Evolutionary conservation across 2,888 invertebrate genomes (phyloP).

Genomic region (Drosophila cracens): DNA sequence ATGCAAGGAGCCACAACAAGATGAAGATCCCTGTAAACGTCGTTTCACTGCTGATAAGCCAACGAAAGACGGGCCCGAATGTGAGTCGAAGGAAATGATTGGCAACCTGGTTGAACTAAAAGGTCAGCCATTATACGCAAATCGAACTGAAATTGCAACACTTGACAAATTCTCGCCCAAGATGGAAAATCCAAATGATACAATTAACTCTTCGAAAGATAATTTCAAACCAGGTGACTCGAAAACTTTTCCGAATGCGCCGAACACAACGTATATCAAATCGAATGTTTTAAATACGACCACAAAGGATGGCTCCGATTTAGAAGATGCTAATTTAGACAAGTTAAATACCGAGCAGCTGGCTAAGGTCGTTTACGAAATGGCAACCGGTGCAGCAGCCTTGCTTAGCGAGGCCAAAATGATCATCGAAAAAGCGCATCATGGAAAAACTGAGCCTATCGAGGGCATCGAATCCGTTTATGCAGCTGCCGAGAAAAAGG

Average conservation of each 20-base stretch:
- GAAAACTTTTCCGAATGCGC: neutral
- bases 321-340: neutral
- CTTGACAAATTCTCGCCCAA: neutral
- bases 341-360: slow-evolving; percentile 5
- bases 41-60: neutral
- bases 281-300: neutral
- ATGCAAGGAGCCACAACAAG: neutral
- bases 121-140: neutral
- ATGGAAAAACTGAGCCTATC: neutral
- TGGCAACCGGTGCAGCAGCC: slow-evolving; percentile 49
- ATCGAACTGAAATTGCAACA: neutral
- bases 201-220: neutral
- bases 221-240: neutral
- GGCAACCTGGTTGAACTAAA: neutral
- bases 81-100: neutral
- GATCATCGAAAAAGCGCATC: slow-evolving; percentile 22
- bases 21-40: neutral
- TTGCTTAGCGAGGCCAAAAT: slow-evolving; percentile 49
- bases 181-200: neutral
- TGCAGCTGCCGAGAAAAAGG: slow-evolving; percentile 39
- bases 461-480: slow-evolving; percentile 34
- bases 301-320: neutral
- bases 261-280: neutral
- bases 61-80: neutral
- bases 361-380: slow-evolving; percentile 41